These are phyloP conservation scores for Drosophila nr. medialis DNA, from an alignment of 2,888 invertebrate genomes.

Conservation along the genomic window DNA sequence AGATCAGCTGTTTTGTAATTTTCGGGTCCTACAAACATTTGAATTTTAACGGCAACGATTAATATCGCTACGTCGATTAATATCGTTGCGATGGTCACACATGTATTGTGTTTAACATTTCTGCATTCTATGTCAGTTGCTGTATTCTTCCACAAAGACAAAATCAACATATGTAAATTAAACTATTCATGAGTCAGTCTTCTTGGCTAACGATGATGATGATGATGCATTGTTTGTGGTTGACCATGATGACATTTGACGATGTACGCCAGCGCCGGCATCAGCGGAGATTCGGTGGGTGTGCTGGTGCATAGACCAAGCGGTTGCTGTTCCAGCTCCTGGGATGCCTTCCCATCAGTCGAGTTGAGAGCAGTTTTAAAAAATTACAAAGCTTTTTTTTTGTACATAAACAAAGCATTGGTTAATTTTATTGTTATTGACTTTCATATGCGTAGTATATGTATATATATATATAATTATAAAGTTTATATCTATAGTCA, in stretches of 20 bases:
- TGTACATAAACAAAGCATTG: conserved; percentile 60
- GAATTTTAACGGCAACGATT: too few relatives aligned
- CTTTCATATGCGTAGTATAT: conserved; percentile 31
- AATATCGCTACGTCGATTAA: too few relatives aligned
- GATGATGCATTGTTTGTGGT: background rate
- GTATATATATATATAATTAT: conserved; percentile 32
- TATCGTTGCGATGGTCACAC: too few relatives aligned
- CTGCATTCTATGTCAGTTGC: too few relatives aligned
- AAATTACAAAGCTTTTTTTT: conserved; percentile 12
- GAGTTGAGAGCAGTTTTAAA: too few relatives aligned
- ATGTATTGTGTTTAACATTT: too few relatives aligned
- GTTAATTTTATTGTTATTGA: conserved; percentile 43
- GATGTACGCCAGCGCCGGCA: conserved; percentile 73
- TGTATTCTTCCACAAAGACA: too few relatives aligned
- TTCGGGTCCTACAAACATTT: too few relatives aligned
- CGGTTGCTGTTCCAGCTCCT: conserved; percentile 70
- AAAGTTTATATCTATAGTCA: conserved; percentile 48
- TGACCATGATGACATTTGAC: conserved; percentile 57
- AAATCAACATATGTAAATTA: too few relatives aligned
- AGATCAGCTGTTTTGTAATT: background rate
- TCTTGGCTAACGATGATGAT: conserved; percentile 33
- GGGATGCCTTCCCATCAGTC: conserved; percentile 81
- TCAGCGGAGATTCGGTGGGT: conserved; percentile 79
- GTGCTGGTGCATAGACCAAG: conserved; percentile 78
- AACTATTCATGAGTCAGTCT: too few relatives aligned